Conservation (phyloP, 2,888 invertebrate genomes). For the Cabera pusaria region DNA sequence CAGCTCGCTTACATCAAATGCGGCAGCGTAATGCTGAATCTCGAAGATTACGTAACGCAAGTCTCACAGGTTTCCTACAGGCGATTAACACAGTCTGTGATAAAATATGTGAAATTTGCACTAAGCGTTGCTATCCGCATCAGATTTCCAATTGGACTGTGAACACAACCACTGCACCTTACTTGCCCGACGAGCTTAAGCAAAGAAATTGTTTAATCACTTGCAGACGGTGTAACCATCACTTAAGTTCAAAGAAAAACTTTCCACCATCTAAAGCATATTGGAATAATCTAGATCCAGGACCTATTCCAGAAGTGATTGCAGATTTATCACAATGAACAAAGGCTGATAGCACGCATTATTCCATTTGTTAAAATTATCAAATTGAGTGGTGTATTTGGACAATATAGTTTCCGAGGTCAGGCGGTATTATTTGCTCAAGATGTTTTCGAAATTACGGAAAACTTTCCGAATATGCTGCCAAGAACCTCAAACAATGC, state of each 20-base stretch:
- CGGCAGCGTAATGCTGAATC: no score
- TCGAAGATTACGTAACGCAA: no score
- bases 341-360: background rate
- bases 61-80: background rate
- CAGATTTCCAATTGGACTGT: slow-evolving; percentile 1
- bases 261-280: background rate
- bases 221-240: no score
- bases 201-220: no score
- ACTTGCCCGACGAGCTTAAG: no score
- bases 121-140: background rate
- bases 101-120: slow-evolving; percentile 1
- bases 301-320: background rate
- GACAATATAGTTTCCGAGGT: background rate
- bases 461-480: no score
- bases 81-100: background rate
- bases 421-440: background rate
- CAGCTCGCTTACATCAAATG: no score
- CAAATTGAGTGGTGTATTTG: background rate
- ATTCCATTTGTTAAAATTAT: slow-evolving; percentile 1
- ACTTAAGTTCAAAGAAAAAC: background rate
- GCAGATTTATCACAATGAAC: background rate
- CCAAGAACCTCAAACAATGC: background rate
- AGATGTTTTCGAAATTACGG: background rate
- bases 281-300: slow-evolving; percentile 1
- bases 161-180: background rate